Conservation (phyloP, 2,888 invertebrate genomes). For the Andrena minutula region DNA sequence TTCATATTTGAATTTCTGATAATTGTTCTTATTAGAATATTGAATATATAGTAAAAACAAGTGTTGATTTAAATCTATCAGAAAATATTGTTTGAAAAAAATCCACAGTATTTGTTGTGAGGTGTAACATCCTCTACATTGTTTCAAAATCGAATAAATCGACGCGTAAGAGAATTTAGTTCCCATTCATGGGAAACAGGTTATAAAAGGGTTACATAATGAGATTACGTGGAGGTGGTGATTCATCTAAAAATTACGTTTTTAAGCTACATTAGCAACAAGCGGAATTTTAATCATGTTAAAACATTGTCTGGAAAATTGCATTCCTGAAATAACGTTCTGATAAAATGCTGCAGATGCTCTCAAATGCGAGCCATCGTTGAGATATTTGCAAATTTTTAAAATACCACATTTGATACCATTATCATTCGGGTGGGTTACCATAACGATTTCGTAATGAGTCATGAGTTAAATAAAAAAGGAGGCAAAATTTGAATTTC, state of each 20-base stretch:
- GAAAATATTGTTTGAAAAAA: no score
- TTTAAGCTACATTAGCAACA: neutral
- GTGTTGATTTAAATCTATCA: no score
- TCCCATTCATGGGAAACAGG: no score
- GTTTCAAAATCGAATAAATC: neutral
- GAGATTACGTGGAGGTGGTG: neutral
- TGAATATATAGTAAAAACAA: no score
- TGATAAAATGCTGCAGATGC: neutral
- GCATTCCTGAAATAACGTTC: conserved; percentile 3
- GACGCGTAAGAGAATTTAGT: neutral
- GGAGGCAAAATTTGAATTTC: no score
- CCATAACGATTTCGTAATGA: neutral
- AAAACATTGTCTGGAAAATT: conserved; percentile 11
- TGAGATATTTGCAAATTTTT: neutral
- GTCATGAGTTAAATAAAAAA: neutral
- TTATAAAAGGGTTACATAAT: neutral
- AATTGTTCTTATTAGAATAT: no score
- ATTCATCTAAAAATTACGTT: neutral
- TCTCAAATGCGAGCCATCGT: neutral
- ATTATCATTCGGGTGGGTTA: neutral
- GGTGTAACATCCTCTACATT: neutral
- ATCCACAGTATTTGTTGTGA: neutral
- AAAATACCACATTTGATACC: neutral
- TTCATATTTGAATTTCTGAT: no score
- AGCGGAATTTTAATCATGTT: neutral